Percentiles rank a stretch among this genome's conserved stretches.
Evolutionary conservation across 2,113 vertebrate genomes (phyloP).

Genomic region (Leptocoma aspasia): DNA sequence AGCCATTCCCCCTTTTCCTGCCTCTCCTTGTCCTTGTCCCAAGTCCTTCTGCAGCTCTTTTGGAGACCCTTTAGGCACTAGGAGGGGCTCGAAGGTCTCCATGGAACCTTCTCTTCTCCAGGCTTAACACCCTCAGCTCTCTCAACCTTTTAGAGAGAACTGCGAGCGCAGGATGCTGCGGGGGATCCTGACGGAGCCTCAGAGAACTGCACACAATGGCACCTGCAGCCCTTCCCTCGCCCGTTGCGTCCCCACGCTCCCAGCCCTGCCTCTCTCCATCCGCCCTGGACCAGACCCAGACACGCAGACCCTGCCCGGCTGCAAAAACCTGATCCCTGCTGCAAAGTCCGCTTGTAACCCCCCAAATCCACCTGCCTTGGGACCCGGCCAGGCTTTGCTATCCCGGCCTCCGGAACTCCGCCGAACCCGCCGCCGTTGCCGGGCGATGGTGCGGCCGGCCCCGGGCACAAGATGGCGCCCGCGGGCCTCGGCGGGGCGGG

Average conservation of each 20-base stretch:
- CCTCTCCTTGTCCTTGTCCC: background rate
- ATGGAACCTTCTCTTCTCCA: no score
- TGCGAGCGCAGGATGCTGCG: background rate
- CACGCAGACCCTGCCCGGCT: background rate
- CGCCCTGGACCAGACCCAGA: background rate
- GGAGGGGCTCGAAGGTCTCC: background rate
- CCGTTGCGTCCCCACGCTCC: background rate
- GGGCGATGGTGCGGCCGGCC: background rate
- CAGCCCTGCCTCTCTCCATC: background rate
- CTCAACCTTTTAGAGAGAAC: fast-evolving
- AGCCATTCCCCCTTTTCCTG: background rate
- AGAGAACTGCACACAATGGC: background rate
- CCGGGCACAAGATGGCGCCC: conserved; percentile 41
- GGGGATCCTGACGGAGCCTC: background rate
- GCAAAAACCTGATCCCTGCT: background rate
- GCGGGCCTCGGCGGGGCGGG: background rate
- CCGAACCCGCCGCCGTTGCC: background rate
- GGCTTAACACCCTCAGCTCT: background rate
- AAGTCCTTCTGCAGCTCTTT: background rate
- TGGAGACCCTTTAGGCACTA: background rate
- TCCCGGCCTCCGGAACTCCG: background rate
- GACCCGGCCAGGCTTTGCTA: background rate
- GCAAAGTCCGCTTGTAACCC: no score
- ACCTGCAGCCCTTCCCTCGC: background rate
- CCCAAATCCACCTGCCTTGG: background rate